Base-by-base conservation (phyloP, 1,140 invertebrate species). In the Drosophila insularis region DNA sequence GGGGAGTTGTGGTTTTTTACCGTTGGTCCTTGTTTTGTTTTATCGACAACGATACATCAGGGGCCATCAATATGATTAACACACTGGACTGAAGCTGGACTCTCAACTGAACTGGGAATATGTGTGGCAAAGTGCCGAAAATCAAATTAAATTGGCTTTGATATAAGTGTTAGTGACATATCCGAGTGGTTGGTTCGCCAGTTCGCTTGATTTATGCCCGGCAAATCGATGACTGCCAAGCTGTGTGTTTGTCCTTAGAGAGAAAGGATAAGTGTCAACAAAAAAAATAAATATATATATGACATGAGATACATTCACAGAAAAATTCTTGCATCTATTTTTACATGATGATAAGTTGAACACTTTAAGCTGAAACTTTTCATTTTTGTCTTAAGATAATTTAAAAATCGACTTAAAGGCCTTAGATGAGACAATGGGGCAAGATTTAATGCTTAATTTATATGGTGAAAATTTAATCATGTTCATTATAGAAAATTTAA, bases 361-460 rank as follows among this genome's bases (percentile, higher is more conserved):
- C 40, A 43, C 19, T 17, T 50, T 50, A 50, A 50, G 43, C 43
- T 50, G 7, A 35, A 63, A 66, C 27, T 82, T 61, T 23, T 79
- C 67, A 39, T 92, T 92, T 61, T 82, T 92, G 14, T 92, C 74
- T 63, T 93, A 91, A 1, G 94, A 66, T 64, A 92, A 94, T 64
- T 92, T 91, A 68, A 94, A 94, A 27, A 94, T 81, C 5, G 93
- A 93, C 46, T 93, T 91, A 43, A 94, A 92, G 32, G 92, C 92
- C 27, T 1, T 6, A 5, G 5, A 27, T 27, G 5, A 39, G 92
- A n/a, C n/a, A n/a, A n/a, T n/a, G n/a, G n/a, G n/a, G n/a, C n/a
- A n/a, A n/a, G n/a, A n/a, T n/a, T n/a, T n/a, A n/a, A n/a, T n/a
- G n/a, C n/a, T n/a, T n/a, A n/a, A n/a, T n/a, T n/a, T n/a, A n/a